phyloP scores from a whole-genome alignment of 1,140 invertebrate genomes.

The Apocrypta bakeri region DNA sequence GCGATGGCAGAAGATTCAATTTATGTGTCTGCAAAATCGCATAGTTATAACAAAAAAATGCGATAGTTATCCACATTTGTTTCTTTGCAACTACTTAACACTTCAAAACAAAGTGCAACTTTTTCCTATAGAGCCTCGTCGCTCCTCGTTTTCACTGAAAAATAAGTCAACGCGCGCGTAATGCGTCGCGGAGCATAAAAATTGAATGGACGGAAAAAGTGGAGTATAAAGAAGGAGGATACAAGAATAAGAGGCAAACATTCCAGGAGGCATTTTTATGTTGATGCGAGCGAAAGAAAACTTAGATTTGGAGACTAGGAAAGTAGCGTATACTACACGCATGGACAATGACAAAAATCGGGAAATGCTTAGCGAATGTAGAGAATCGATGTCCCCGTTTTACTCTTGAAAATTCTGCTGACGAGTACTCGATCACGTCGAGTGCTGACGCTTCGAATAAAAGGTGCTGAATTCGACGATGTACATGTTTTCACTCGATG shows the following conservation, averaged over 20 bases:
- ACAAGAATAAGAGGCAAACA: not conserved
- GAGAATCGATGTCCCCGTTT: constrained; percentile 29
- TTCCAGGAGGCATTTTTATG: not conserved
- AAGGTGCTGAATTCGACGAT: not conserved
- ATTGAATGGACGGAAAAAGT: not conserved
- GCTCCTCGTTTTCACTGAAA: no score
- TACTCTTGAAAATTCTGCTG: constrained; percentile 25
- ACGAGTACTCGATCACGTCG: constrained; percentile 29
- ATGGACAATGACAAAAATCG: constrained; percentile 1
- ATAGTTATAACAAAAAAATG: no score
- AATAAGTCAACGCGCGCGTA: no score
- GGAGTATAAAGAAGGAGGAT: not conserved
- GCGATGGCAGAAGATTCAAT: no score
- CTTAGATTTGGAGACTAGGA: not conserved
- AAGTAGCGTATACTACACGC: no score
- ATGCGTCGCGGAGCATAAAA: no score
- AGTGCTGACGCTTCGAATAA: constrained; percentile 31
- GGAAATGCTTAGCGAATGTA: constrained; percentile 29
- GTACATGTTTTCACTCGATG: not conserved
- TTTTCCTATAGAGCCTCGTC: no score
- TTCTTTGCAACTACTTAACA: no score
- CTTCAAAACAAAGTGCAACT: no score
- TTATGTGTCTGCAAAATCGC: no score
- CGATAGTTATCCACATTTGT: no score
- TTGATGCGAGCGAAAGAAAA: not conserved